Conservation (phyloP, 2,888 invertebrate genomes). For the Phortica okadai region DNA sequence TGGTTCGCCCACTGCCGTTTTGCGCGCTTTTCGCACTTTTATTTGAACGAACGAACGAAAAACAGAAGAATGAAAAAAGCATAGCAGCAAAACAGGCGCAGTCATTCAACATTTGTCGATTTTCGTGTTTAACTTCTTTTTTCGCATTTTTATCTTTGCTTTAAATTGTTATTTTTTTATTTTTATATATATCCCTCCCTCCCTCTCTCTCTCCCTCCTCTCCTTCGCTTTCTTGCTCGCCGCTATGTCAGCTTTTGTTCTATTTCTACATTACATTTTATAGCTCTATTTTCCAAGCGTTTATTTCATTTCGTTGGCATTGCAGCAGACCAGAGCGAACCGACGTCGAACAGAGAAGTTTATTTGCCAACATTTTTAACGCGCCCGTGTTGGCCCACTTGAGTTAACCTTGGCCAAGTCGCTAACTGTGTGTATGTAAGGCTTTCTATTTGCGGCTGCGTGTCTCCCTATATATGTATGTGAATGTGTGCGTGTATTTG, state of each 20-base stretch:
- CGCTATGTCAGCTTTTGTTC: not conserved
- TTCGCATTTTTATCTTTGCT: slow-evolving; percentile 60
- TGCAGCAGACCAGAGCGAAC: not conserved
- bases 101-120: slow-evolving; percentile 28
- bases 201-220: not conserved
- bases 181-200: slow-evolving; percentile 52
- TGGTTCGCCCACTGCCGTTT: slow-evolving; percentile 26
- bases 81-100: slow-evolving; percentile 23
- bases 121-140: slow-evolving; percentile 65
- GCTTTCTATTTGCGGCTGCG: slow-evolving; percentile 30
- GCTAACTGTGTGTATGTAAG: slow-evolving; percentile 10
- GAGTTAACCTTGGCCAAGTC: slow-evolving; percentile 60
- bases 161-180: slow-evolving; percentile 60
- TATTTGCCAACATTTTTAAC: not conserved
- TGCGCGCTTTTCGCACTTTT: slow-evolving; percentile 27
- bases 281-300: slow-evolving; percentile 40
- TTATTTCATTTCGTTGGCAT: slow-evolving; percentile 7
- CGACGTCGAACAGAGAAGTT: not conserved
- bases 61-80: not conserved
- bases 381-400: slow-evolving; percentile 16
- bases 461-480: not conserved
- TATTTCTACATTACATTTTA: slow-evolving; percentile 57
- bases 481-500: slow-evolving; percentile 35
- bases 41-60: slow-evolving; percentile 16
- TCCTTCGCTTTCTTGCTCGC: not conserved